phyloP scores from a whole-genome alignment of 2,113 vertebrate genomes.

The Lates calcarifer region DNA sequence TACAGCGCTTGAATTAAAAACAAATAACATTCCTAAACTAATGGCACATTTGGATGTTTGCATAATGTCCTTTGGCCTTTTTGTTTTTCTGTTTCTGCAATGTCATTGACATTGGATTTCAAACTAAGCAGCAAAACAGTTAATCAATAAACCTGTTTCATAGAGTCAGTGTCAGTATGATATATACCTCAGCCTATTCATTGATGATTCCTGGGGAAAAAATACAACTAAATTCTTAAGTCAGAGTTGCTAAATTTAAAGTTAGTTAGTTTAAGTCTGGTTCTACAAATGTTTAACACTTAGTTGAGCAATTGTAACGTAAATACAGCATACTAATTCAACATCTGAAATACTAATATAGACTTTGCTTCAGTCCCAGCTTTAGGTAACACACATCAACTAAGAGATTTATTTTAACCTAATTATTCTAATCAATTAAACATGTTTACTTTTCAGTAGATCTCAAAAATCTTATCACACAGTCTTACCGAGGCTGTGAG shows the following conservation, averaged over 20 bases:
- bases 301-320: neutral
- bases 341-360: neutral
- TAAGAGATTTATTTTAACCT: no score
- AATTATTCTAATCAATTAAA: neutral
- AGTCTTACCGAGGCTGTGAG: neutral
- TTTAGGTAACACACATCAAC: neutral
- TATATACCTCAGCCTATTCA: neutral
- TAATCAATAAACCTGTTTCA: neutral
- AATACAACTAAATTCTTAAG: neutral
- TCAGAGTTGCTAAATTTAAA: no score
- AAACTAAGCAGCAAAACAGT: neutral
- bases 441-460: neutral
- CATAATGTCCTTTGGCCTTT: neutral
- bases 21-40: neutral
- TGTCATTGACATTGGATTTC: conserved; percentile 13
- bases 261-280: no score
- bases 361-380: neutral
- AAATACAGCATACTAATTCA: neutral
- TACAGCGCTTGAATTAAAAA: neutral
- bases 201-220: neutral
- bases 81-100: neutral
- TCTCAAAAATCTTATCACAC: neutral
- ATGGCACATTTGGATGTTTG: neutral
- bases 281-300: neutral
- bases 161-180: neutral